These are phyloP conservation scores for Caenorhabditis virilis DNA, from an alignment of 2,888 invertebrate species.

Conservation along the genomic window DNA sequence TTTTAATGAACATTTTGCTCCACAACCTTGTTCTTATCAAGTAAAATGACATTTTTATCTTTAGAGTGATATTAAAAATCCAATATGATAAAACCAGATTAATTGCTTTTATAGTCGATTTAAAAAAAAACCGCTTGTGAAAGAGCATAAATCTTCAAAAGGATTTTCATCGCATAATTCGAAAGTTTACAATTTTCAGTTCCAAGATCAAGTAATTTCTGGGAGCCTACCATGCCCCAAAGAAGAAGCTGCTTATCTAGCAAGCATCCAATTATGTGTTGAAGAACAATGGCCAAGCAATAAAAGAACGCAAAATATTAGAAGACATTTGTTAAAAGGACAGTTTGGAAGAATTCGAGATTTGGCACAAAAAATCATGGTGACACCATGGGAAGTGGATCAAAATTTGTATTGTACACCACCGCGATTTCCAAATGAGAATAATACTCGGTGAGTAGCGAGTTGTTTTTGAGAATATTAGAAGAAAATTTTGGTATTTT, in stretches of 20 bases:
- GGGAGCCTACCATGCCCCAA: conserved; percentile 74
- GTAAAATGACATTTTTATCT: too few relatives aligned
- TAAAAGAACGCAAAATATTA: conserved; percentile 65
- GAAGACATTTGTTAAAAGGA: conserved; percentile 66
- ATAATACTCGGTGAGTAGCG: too few relatives aligned
- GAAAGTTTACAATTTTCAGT: conserved; percentile 69
- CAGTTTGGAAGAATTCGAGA: conserved; percentile 68
- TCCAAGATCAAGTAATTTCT: conserved; percentile 74
- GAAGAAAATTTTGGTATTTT: too few relatives aligned
- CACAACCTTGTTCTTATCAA: too few relatives aligned
- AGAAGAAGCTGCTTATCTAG: conserved; percentile 75
- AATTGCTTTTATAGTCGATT: not conserved
- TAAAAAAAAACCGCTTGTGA: too few relatives aligned
- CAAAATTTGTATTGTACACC: conserved; percentile 64
- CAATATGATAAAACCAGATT: not conserved
- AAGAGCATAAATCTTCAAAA: too few relatives aligned
- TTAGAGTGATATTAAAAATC: not conserved
- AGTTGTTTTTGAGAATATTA: too few relatives aligned
- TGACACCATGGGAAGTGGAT: conserved; percentile 68
- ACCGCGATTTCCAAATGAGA: conserved; percentile 47
- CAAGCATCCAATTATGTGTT: conserved; percentile 75
- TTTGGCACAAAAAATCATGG: conserved; percentile 67
- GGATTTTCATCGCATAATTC: not conserved
- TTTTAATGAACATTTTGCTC: too few relatives aligned
- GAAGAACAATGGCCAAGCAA: conserved; percentile 73